phyloP scores from a whole-genome alignment of 1,140 invertebrate genomes.

The Venustaconcha ellipsiformis region DNA sequence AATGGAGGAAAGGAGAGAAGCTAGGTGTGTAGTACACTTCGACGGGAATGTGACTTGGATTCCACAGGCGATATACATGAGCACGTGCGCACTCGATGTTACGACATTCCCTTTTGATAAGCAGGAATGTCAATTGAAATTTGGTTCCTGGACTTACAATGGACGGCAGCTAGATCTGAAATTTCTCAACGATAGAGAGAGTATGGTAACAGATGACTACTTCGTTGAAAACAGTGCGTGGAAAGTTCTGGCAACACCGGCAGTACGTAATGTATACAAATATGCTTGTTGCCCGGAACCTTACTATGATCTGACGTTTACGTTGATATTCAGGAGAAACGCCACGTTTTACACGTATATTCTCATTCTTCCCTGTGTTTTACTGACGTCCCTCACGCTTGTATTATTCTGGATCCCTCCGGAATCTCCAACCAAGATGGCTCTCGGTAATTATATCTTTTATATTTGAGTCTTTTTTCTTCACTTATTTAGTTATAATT shows the following conservation, averaged over 20 bases:
- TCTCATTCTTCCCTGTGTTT: constrained; percentile 67
- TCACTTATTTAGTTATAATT: too few relatives aligned
- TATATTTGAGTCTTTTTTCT: background rate
- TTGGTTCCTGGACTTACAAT: constrained; percentile 69
- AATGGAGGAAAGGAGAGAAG: constrained; percentile 63
- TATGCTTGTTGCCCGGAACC: constrained; percentile 67
- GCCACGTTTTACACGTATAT: constrained; percentile 69
- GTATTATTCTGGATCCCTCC: constrained; percentile 70
- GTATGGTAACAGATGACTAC: constrained; percentile 54
- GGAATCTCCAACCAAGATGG: constrained; percentile 69
- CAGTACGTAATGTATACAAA: constrained; percentile 42
- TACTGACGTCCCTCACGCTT: constrained; percentile 67
- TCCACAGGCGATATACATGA: constrained; percentile 98
- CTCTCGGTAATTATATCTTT: constrained; percentile 59
- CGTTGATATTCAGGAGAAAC: constrained; percentile 60
- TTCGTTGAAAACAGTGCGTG: constrained; percentile 66
- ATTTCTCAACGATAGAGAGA: constrained; percentile 23
- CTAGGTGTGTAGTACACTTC: constrained; percentile 71
- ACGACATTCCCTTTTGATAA: constrained; percentile 68
- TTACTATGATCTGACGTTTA: constrained; percentile 67
- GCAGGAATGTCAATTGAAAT: constrained; percentile 67
- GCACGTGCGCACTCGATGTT: constrained; percentile 85
- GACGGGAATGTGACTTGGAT: constrained; percentile 97
- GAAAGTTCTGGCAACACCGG: constrained; percentile 57
- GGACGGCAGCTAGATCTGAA: constrained; percentile 61